Conservation (phyloP, 2,113 vertebrate species). For the Zapus hudsonius region DNA sequence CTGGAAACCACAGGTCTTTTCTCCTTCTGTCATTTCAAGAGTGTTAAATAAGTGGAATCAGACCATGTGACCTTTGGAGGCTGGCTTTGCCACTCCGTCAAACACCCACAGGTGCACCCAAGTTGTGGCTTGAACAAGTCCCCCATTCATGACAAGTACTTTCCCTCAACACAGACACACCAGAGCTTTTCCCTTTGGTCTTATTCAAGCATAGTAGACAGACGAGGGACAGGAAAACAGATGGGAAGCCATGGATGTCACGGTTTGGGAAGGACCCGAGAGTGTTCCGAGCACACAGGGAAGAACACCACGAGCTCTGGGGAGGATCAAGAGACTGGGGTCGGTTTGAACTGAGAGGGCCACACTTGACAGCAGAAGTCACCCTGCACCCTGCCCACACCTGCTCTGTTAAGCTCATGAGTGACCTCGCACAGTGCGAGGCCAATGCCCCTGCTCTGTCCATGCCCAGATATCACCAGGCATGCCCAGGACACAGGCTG, state of each 20-base stretch:
- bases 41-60: neutral
- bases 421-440: neutral
- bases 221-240: neutral
- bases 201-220: neutral
- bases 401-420: neutral
- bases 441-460: neutral
- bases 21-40: neutral
- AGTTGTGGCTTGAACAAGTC: neutral
- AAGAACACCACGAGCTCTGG: neutral
- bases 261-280: neutral
- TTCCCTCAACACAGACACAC: neutral
- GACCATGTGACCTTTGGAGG: neutral
- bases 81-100: neutral
- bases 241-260: neutral
- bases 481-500: neutral
- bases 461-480: accelerated
- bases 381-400: neutral
- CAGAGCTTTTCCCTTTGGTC: neutral
- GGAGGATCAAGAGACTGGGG: neutral
- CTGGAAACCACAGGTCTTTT: neutral
- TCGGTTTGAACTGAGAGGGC: neutral
- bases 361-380: neutral
- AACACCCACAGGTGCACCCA: neutral
- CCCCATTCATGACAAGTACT: neutral
- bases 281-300: neutral